These are phyloP conservation scores for Geotrupes spiniger DNA, from an alignment of 2,888 invertebrate species.

Conservation along the genomic window DNA sequence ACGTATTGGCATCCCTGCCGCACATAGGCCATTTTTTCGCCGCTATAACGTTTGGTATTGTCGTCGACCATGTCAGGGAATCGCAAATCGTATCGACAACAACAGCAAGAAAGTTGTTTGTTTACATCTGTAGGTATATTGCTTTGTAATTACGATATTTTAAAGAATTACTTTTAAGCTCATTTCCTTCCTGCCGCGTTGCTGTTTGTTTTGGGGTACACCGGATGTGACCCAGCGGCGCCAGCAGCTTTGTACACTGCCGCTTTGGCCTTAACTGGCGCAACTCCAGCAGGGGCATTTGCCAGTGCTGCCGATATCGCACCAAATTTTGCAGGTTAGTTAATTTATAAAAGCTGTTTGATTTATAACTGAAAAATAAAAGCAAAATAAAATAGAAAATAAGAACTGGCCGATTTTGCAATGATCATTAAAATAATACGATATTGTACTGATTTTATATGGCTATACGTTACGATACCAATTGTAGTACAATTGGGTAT, in stretches of 20 bases:
- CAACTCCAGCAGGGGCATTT: constrained; percentile 57
- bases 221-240: constrained; percentile 57
- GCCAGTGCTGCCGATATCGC: constrained; percentile 61
- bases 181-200: constrained; percentile 59
- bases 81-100: constrained; percentile 56
- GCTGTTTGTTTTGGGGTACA: constrained; percentile 59
- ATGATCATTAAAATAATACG: too few species aligned
- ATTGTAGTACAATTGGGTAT: too few species aligned
- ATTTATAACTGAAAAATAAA: too few species aligned
- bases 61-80: constrained; percentile 56
- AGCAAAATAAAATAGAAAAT: too few species aligned
- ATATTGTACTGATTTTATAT: too few species aligned
- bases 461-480: too few species aligned
- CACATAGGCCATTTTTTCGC: constrained; percentile 59
- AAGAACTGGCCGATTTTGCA: too few species aligned
- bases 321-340: constrained; percentile 51
- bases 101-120: constrained; percentile 56
- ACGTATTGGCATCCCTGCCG: constrained; percentile 55
- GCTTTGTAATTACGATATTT: not conserved
- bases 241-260: constrained; percentile 59
- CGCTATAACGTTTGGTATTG: constrained; percentile 56
- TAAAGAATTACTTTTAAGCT: constrained; percentile 43
- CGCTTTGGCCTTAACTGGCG: constrained; percentile 57
- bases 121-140: constrained; percentile 53
- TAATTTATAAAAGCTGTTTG: too few species aligned